phyloP scores from a whole-genome alignment of 2,797 vertebrate genomes.

The Chromobotia macracanthus region DNA sequence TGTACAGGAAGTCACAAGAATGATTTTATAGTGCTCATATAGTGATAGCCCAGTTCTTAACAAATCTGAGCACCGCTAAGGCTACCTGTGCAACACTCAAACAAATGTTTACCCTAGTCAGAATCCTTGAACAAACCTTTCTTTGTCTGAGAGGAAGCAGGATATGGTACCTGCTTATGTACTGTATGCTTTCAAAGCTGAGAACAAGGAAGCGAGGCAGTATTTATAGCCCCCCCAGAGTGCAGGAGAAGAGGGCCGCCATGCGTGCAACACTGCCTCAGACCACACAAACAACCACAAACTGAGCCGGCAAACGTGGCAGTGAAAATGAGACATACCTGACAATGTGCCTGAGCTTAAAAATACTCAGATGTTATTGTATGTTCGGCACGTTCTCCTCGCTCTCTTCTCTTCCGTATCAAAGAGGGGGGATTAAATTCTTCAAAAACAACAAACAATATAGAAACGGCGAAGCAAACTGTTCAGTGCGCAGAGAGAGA shows the following conservation, averaged over 20 bases:
- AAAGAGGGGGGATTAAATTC: constrained; percentile 47
- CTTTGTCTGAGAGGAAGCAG: neutral
- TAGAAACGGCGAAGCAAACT: constrained; percentile 20
- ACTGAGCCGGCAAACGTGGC: constrained; percentile 22
- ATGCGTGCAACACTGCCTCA: constrained; percentile 21
- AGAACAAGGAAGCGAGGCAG: constrained; percentile 11
- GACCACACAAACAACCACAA: constrained; percentile 32
- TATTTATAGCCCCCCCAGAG: constrained; percentile 23
- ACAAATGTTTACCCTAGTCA: neutral
- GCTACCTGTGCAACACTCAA: neutral
- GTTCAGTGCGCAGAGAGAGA: constrained; percentile 31
- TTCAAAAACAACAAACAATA: constrained; percentile 49
- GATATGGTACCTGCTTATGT: constrained; percentile 18
- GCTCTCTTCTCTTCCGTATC: constrained; percentile 23
- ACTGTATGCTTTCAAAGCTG: constrained; percentile 20
- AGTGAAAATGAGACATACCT: constrained; percentile 21
- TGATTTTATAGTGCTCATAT: neutral
- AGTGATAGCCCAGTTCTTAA: neutral
- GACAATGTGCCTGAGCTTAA: constrained; percentile 21
- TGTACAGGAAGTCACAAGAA: neutral
- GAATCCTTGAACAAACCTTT: constrained; percentile 1
- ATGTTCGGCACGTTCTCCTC: constrained; percentile 9
- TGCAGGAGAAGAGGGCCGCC: constrained; percentile 2
- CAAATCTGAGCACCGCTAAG: neutral
- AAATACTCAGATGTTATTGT: constrained; percentile 24